A percentile compares a stretch with the other conserved stretches of the same genome.
These are phyloP conservation scores for Thymelicus lineola DNA, from an alignment of 2,888 invertebrate genomes.

Conservation along the genomic window DNA sequence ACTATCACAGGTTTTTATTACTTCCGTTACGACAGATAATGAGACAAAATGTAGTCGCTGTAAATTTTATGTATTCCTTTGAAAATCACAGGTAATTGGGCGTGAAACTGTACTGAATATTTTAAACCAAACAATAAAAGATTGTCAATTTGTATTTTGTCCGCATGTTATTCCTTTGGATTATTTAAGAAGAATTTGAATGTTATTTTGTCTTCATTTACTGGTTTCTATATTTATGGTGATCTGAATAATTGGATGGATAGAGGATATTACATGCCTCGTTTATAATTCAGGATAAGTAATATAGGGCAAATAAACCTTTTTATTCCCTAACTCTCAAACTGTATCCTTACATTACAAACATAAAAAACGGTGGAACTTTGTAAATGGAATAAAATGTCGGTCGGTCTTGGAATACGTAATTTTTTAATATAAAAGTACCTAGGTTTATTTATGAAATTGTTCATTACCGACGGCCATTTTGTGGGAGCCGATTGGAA, in stretches of 20 bases:
- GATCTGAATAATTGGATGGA: too few relatives aligned
- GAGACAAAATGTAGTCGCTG: not conserved
- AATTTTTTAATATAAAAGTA: constrained; percentile 34
- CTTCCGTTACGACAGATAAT: constrained; percentile 35
- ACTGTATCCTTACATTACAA: constrained; percentile 12
- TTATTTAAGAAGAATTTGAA: too few relatives aligned
- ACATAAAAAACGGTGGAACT: constrained; percentile 17
- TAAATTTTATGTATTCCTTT: constrained; percentile 4
- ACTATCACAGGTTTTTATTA: constrained; percentile 38
- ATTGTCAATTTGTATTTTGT: not conserved
- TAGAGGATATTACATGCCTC: not conserved
- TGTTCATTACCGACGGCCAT: constrained; percentile 28
- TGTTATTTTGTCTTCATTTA: too few relatives aligned
- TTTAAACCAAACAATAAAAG: not conserved
- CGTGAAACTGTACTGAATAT: not conserved
- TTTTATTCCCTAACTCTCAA: constrained; percentile 20
- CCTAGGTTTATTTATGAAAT: constrained; percentile 30
- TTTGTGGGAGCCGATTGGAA: constrained; percentile 14
- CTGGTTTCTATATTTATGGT: too few relatives aligned
- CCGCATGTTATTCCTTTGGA: not conserved
- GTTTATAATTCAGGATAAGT: not conserved
- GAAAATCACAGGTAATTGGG: not conserved
- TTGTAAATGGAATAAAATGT: constrained; percentile 30
- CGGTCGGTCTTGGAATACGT: constrained; percentile 25
- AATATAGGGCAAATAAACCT: not conserved